Percentiles rank a stretch among this genome's conserved stretches.
These are phyloP conservation scores for Hyperoplus lanceolatus DNA, from an alignment of 2,797 vertebrate genomes.

Conservation along the genomic window DNA sequence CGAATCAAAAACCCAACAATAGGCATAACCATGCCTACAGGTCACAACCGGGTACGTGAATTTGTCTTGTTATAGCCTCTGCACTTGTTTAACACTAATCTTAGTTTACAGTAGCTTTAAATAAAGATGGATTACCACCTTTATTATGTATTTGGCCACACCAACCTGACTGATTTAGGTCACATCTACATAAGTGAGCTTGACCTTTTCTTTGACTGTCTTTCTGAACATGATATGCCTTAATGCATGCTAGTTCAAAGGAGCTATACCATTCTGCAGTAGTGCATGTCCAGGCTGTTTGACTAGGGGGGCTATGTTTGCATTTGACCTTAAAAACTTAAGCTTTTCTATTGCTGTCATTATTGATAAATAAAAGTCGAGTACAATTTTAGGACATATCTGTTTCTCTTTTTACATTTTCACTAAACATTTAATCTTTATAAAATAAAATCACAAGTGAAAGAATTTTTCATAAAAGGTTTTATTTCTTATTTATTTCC, in stretches of 20 bases:
- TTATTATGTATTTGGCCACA: background rate
- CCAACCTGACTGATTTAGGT: background rate
- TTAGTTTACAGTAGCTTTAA: slow-evolving; percentile 25
- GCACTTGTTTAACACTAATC: background rate
- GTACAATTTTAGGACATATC: slow-evolving; percentile 15
- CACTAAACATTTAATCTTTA: slow-evolving; percentile 11
- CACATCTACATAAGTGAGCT: slow-evolving; percentile 9
- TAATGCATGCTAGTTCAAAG: slow-evolving; percentile 42
- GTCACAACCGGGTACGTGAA: background rate
- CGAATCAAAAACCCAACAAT: slow-evolving; percentile 1
- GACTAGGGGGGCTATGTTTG: slow-evolving; percentile 25
- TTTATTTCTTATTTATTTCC: slow-evolving; percentile 75
- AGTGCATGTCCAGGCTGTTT: slow-evolving; percentile 32
- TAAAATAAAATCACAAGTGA: slow-evolving; percentile 57
- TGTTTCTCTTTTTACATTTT: slow-evolving; percentile 25
- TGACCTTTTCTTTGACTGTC: slow-evolving; percentile 18
- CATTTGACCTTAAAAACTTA: slow-evolving; percentile 52
- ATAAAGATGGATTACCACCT: background rate
- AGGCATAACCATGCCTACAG: background rate
- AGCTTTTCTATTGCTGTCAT: slow-evolving; percentile 59
- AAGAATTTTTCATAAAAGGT: slow-evolving; percentile 63
- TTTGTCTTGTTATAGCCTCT: background rate
- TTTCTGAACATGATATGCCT: slow-evolving; percentile 62
- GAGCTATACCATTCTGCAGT: background rate
- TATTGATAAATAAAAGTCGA: slow-evolving; percentile 42